Evolutionary conservation across 2,888 invertebrate species (phyloP), one percentile per base, ranked within the genome.

Genomic region (Rhaphigaster nebulosa): DNA sequence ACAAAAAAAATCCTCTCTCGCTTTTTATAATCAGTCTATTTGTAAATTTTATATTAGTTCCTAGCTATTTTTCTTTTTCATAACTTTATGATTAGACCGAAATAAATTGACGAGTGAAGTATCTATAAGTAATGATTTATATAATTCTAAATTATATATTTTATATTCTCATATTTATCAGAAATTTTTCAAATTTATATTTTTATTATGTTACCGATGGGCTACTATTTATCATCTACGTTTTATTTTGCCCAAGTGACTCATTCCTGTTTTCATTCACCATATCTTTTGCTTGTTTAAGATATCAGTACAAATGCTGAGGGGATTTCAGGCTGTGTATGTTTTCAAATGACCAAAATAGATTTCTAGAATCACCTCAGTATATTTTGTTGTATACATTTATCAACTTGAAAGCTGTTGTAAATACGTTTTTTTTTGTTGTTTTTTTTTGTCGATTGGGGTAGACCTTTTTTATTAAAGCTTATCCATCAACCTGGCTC

Each of bases 231-330:
- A 38, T 20, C 20, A 76, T 76, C 15, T 76, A 76, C 20, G 70
- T 38, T 76, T 76, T 34, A 65, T 65, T 76, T 76, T 76, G 34
- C 34, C 8, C 20, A 34, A 29, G 18, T 76, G 70, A 76, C 20
- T 76, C 70, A 76, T 76, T 29, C 65, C 20, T 76, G 38, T 76
- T 76, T 76, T 76, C 70, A 76, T 76, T 76, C 70, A 76, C 70
- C 34, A 38, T 76, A 76, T 76, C 70, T 76, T 76, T 38, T 76
- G 70, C 38, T 76, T 76, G 23, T 76, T 38, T 76, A 29, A 76
- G 15, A 38, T 76, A 38, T 76, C 38, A 76, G 20, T 0, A 76
- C 70, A 76, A 76, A 76, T 38, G 38, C 34, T 38, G 70, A 38
- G 23, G 70, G 70, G 70, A 76, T 76, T 76, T 38, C 70, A 38